Base-by-base conservation (phyloP, 1,140 invertebrate species). In the Cyclina sinensis region DNA sequence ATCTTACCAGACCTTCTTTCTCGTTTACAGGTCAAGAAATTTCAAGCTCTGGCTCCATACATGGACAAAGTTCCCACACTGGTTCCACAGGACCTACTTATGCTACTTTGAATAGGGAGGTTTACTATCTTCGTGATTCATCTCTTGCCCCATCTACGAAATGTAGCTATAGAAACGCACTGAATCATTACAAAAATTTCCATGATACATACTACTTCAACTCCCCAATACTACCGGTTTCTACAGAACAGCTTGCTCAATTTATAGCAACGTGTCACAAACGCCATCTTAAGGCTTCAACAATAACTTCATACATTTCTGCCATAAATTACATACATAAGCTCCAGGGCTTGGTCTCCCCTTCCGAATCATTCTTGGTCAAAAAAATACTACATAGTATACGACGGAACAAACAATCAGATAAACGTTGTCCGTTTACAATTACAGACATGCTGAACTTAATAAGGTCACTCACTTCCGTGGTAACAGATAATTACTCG, bases 1-100 rank as follows among this genome's bases (percentile, higher is more conserved):
- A 11, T 70, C 11, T 48, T 90, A 59, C 74, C 89, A 30, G 89
- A 90, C 27, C 76, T 65, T 37, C 80, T 90, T 59, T 90, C 86
- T 78, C 89, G 89, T 88, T 90, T 84, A 48, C 54, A 88, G 80
- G 68, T 88, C 18, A 32, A 76, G 35, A 81, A 68, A 59, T 68
- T 80, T 43, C 30, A 27, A 7, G 11, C 1, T 18, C 57, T 57
- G 85, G 85, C 85, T 18, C 76, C 82, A 43, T 54, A 74, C 39
- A 43, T 86, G 57, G 88, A 89, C 74, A 21, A 18, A 1, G 30
- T 30, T n/a, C 81, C 89, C 16, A 78, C 84, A 7, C 9, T 16
- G 14, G 37, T 85, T 21, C 68, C 82, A 85, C n/a, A 51, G 2
- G 14, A 85, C 24, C 37, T 85, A 39, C 48, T 85, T 11, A 7